Percentiles rank a stretch among this genome's conserved stretches.
Conservation (phyloP, 2,888 invertebrate species). For the Leucania comma region DNA sequence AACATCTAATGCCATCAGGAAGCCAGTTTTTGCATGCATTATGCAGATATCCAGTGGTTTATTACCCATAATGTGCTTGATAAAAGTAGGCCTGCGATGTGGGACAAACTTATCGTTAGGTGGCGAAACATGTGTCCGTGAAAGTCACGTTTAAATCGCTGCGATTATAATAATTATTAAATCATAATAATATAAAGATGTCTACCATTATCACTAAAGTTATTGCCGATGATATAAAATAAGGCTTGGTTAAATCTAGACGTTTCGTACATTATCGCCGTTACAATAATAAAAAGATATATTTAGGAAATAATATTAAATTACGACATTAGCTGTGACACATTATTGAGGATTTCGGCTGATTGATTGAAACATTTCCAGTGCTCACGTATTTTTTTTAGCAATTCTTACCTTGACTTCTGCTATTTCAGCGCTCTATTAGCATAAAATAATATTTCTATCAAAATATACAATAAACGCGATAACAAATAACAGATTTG, state of each 20-base stretch:
- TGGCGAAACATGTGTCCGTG: conserved; percentile 32
- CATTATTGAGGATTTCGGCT: conserved; percentile 33
- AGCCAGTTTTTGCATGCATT: conserved; percentile 38
- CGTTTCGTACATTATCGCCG: conserved; percentile 17
- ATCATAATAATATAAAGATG: conserved; percentile 1
- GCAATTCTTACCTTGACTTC: conserved; percentile 25
- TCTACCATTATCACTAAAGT: not conserved
- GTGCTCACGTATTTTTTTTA: conserved; percentile 10
- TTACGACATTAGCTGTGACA: conserved; percentile 40
- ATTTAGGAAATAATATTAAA: conserved; percentile 40
- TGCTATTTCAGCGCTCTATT: conserved; percentile 31
- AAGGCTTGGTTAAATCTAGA: conserved; percentile 21
- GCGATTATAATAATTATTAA: conserved; percentile 14
- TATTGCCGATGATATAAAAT: conserved; percentile 13
- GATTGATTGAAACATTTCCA: conserved; percentile 44
- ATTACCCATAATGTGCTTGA: conserved; percentile 37
- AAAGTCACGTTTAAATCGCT: conserved; percentile 32
- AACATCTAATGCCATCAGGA: conserved; percentile 27
- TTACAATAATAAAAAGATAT: conserved; percentile 29
- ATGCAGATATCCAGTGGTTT: conserved; percentile 32
- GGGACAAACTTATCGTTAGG: conserved; percentile 24
- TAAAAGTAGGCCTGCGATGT: conserved; percentile 36
- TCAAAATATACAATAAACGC: conserved; percentile 42
- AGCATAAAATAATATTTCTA: conserved; percentile 50
- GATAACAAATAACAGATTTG: conserved; percentile 54